These are phyloP conservation scores for Erinaceus europaeus DNA, from an alignment of 2,113 vertebrate species.

Conservation along the genomic window DNA sequence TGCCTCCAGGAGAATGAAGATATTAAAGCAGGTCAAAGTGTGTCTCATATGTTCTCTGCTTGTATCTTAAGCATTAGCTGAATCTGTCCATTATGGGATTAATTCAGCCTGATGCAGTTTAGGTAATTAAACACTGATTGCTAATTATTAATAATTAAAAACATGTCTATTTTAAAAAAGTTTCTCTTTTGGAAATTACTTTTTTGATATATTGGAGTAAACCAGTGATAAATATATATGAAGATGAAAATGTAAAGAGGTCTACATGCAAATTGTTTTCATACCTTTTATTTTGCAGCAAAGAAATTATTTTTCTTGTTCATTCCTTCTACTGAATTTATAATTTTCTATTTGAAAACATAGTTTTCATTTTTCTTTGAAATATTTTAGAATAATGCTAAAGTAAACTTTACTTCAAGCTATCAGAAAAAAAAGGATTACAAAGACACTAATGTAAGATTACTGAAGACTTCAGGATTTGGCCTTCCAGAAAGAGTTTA, in stretches of 20 bases:
- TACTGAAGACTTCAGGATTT: conserved; percentile 12
- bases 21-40: background rate
- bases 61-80: background rate
- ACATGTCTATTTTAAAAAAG: background rate
- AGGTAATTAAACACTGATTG: conserved; percentile 49
- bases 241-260: background rate
- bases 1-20: background rate
- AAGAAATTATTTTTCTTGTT: background rate
- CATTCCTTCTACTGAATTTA: background rate
- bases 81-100: conserved; percentile 8
- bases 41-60: background rate
- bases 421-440: conserved; percentile 37
- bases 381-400: conserved; percentile 10
- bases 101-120: background rate
- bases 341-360: background rate
- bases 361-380: conserved; percentile 29
- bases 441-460: conserved; percentile 26
- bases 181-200: conserved; percentile 38
- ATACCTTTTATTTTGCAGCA: background rate
- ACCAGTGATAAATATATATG: background rate
- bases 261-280: background rate
- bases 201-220: conserved; percentile 13
- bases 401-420: conserved; percentile 29
- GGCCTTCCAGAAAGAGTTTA: background rate
- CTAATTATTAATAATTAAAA: conserved; percentile 35